Percentiles rank a stretch among this genome's conserved stretches.
phyloP scores from a whole-genome alignment of 2,797 vertebrate genomes.

The Cynodonichthys magdalenae region DNA sequence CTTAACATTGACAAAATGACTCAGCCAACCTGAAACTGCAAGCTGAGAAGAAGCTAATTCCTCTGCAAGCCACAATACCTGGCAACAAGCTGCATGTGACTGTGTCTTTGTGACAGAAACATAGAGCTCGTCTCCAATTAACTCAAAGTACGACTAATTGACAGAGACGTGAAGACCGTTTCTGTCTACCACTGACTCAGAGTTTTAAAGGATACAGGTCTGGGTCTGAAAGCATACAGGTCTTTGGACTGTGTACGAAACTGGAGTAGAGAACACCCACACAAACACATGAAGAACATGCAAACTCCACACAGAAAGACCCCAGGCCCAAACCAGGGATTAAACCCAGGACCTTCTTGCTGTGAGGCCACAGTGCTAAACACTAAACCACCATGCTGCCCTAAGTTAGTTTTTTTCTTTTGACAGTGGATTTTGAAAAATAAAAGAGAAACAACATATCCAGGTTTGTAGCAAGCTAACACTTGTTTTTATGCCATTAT shows the following conservation, averaged over 20 bases:
- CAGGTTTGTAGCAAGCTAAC: not conserved
- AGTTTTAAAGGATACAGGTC: no score
- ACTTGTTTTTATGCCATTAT: not conserved
- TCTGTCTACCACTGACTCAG: no score
- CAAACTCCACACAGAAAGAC: no score
- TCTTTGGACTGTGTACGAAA: no score
- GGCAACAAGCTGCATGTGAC: conserved; percentile 39
- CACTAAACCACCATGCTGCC: no score
- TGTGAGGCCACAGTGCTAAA: no score
- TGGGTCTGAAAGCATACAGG: no score
- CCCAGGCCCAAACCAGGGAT: no score
- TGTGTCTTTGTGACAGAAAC: conserved; percentile 12
- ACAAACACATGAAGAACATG: no score
- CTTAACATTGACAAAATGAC: conserved; percentile 45
- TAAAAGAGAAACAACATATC: not conserved
- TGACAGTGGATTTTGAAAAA: not conserved
- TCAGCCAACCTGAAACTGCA: conserved; percentile 44
- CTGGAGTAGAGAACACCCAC: no score
- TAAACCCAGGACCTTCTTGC: no score
- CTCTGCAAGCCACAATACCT: conserved; percentile 50
- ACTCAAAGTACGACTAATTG: conserved; percentile 41
- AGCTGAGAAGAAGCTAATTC: conserved; percentile 39
- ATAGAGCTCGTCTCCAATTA: conserved; percentile 22
- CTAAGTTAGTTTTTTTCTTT: not conserved
- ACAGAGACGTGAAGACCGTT: conserved; percentile 29